Evolutionary conservation across 2,888 invertebrate species (phyloP), one percentile per base, ranked within the genome.

Genomic region (Caenorhabditis sinica): DNA sequence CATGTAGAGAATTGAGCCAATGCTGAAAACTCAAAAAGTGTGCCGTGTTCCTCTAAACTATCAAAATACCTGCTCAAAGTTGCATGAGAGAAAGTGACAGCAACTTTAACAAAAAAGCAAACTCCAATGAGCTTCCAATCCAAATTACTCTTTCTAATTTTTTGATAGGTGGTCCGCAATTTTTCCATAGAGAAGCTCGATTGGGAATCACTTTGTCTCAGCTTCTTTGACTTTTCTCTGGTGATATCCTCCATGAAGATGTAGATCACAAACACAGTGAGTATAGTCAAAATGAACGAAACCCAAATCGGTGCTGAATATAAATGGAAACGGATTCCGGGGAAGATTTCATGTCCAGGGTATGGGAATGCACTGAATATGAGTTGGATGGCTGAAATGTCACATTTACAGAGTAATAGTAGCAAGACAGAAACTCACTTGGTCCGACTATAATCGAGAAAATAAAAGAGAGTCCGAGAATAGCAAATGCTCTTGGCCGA

Each of bases 361-460:
- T 88, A 89, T 20, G 65, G 66, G 33, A 89, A 74, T 13, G 56
- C 68, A 25, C 86, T 80, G 69, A 89, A 89, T 17, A 76, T 61
- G 20, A 89, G 45, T 73, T 89, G 88, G 17, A 85, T 51, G 5
- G 83, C 87, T 86, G 66, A 56, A 87, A 79, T 56, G 28, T 28
- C 8, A 40, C 0, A 40, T 15, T 53, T 13, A 13, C 6, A 11
- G 6, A 2, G 13, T 40, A 13, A 40, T 11, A 13, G 13, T 40
- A 2, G 2, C 9, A 40, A 40, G 6, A 23, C 1, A 28, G n/a
- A 72, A 33, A n/a, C 23, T 25, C 45, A 80, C 79, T 58, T 25
- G 79, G 79, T 17, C 79, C 79, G n/a, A 80, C 63, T 17, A 80
- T 53, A 25, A 80, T 80, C 0, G 79, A 80, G 20, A 63, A 53